phyloP scores from a whole-genome alignment of 2,797 vertebrate genomes.

The Dryobates pubescens region DNA sequence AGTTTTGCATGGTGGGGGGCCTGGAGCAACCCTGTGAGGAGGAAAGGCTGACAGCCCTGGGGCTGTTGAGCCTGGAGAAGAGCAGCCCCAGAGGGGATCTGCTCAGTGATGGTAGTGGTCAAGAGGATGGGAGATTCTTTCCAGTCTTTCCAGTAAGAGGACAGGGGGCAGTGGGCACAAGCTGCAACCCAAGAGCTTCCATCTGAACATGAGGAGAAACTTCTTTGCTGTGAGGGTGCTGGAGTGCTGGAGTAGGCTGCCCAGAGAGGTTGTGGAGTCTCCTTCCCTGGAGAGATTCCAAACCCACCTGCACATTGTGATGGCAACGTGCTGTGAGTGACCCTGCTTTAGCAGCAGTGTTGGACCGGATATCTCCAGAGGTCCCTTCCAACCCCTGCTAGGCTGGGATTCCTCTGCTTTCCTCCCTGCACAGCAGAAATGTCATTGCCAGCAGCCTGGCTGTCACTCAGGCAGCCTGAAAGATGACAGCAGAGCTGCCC shows the following conservation, averaged over 20 bases:
- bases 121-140: not conserved
- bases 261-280: not conserved
- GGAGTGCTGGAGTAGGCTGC: no score
- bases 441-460: not conserved
- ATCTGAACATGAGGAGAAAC: no score
- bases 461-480: not conserved
- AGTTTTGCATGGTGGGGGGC: not conserved
- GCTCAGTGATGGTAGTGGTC: not conserved
- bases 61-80: no score
- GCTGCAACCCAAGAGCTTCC: no score
- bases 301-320: not conserved
- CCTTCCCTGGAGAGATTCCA: not conserved
- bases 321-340: not conserved
- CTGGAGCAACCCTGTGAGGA: no score
- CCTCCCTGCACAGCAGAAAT: not conserved
- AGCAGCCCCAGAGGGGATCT: no score
- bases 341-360: not conserved
- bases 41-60: no score
- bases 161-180: not conserved
- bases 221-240: no score
- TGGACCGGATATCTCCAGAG: not conserved
- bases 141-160: not conserved
- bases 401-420: not conserved
- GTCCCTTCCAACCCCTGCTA: not conserved
- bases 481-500: not conserved